These are phyloP conservation scores for Cetoscarus ocellatus DNA, from an alignment of 2,797 vertebrate species.

Conservation along the genomic window DNA sequence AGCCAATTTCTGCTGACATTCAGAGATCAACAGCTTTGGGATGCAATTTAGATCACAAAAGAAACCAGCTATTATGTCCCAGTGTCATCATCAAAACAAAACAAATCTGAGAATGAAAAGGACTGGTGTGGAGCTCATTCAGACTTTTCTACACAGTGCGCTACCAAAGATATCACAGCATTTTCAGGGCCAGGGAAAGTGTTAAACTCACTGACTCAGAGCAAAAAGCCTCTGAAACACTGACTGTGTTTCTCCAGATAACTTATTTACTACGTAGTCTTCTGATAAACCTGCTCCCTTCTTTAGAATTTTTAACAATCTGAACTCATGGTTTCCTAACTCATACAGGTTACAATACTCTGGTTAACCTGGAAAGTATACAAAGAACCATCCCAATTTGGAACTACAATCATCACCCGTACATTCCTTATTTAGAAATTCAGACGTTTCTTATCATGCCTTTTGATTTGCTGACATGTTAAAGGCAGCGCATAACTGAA, in stretches of 20 bases:
- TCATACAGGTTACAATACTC: not conserved
- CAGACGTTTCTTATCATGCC: too few species aligned
- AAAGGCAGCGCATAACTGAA: too few species aligned
- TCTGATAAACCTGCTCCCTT: not conserved
- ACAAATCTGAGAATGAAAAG: conserved; percentile 7
- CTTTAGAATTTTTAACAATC: not conserved
- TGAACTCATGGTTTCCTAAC: not conserved
- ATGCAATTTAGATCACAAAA: conserved; percentile 20
- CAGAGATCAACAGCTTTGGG: conserved; percentile 27
- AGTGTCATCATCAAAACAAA: conserved; percentile 30
- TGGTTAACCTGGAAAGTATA: too few species aligned
- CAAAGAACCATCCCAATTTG: too few species aligned
- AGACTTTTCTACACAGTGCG: not conserved
- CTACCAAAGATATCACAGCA: not conserved
- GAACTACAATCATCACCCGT: too few species aligned
- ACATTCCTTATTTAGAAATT: too few species aligned
- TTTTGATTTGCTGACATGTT: too few species aligned
- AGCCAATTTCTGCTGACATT: conserved; percentile 20
- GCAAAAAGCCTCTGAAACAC: not conserved
- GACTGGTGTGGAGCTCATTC: not conserved
- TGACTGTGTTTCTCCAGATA: too few species aligned
- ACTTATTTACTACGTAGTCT: not conserved
- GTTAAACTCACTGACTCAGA: not conserved
- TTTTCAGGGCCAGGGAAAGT: not conserved
- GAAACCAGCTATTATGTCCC: conserved; percentile 18